Conservation (phyloP, 2,113 vertebrate genomes). For the Chroicocephalus ridibundus region DNA sequence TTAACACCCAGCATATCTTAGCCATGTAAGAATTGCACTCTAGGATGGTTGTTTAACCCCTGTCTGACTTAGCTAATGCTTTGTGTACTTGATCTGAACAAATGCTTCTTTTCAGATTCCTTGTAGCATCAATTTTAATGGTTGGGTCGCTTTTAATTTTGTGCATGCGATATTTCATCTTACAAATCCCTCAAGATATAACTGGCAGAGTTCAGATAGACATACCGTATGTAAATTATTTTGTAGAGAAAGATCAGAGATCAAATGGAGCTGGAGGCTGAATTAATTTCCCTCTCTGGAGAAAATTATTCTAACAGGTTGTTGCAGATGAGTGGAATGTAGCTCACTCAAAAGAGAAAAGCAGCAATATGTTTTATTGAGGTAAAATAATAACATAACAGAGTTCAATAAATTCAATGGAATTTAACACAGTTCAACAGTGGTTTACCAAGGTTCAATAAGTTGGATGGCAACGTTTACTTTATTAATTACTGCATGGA, state of each 20-base stretch:
- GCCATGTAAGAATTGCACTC: not conserved
- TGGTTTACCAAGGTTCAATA: not conserved
- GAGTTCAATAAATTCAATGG: not conserved
- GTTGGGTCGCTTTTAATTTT: not conserved
- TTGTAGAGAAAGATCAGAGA: not conserved
- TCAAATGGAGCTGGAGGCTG: not conserved
- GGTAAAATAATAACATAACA: not conserved
- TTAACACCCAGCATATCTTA: not conserved
- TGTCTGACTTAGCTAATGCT: not conserved
- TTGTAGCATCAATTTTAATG: not conserved
- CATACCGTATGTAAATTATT: not conserved
- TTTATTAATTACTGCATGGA: not conserved
- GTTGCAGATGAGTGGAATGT: not conserved
- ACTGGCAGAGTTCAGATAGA: not conserved
- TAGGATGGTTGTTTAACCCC: not conserved
- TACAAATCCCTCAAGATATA: not conserved
- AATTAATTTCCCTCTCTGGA: constrained; percentile 10
- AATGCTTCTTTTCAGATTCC: not conserved
- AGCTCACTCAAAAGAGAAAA: not conserved
- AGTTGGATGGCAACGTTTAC: not conserved
- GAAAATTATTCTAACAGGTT: not conserved
- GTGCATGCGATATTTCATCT: not conserved
- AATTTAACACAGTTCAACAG: not conserved
- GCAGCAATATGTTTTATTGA: not conserved
- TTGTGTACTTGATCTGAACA: not conserved